phyloP scores from a whole-genome alignment of 1,140 invertebrate species.

The Ectropis grisescens region DNA sequence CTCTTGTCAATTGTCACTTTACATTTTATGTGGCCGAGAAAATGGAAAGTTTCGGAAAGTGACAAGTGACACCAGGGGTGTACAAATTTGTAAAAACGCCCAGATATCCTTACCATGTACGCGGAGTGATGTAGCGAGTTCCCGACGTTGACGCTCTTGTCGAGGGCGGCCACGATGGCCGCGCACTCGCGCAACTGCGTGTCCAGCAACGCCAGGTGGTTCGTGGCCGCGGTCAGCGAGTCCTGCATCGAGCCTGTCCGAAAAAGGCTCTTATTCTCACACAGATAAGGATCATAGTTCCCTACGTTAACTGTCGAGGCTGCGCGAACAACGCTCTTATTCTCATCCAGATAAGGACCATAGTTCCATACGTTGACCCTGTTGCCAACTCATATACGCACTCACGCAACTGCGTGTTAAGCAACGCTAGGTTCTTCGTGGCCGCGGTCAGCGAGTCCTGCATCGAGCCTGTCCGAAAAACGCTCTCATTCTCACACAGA shows the following conservation, averaged over 20 bases:
- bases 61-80: too few species aligned
- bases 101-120: slow-evolving; percentile 65
- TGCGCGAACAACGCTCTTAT: too few species aligned
- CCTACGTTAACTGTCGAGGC: too few species aligned
- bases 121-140: slow-evolving; percentile 62
- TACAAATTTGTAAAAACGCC: too few species aligned
- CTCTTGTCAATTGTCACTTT: too few species aligned
- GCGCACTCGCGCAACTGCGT: slow-evolving; percentile 70
- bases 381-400: slow-evolving; percentile 62
- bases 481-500: too few species aligned
- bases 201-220: slow-evolving; percentile 74
- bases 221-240: slow-evolving; percentile 72
- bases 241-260: slow-evolving; percentile 73
- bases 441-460: slow-evolving; percentile 73
- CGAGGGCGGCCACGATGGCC: slow-evolving; percentile 58
- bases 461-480: slow-evolving; percentile 68
- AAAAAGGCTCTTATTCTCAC: slow-evolving; percentile 12
- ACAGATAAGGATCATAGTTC: too few species aligned
- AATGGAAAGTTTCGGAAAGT: too few species aligned
- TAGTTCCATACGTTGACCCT: slow-evolving; percentile 47
- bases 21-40: too few species aligned
- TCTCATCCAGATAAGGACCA: not conserved
- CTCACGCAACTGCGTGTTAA: slow-evolving; percentile 73
- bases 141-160: slow-evolving; percentile 50
- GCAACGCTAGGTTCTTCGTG: slow-evolving; percentile 72